phyloP scores from a whole-genome alignment of 2,888 invertebrate species.

The Ophonus ardosiacus region DNA sequence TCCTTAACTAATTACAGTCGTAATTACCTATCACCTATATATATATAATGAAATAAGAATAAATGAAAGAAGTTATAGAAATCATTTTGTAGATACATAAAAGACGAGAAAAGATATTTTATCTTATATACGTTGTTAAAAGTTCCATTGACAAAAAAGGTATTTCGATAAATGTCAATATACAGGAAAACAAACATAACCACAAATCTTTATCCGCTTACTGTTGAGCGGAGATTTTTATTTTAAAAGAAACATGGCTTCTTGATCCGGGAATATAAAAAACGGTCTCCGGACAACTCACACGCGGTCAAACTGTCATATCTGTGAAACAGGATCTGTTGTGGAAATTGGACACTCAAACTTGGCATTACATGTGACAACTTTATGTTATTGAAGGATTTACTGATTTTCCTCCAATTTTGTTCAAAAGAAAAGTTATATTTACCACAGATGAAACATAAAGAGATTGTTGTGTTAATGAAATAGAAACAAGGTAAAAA shows the following conservation, averaged over 20 bases:
- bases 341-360: slow-evolving; percentile 20
- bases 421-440: not conserved
- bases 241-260: slow-evolving; percentile 43
- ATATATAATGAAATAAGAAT: too few species aligned
- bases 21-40: too few species aligned
- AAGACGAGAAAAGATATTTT: not conserved
- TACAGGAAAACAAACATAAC: slow-evolving; percentile 23
- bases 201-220: slow-evolving; percentile 41
- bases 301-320: slow-evolving; percentile 26
- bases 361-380: slow-evolving; percentile 10
- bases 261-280: slow-evolving; percentile 35
- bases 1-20: too few species aligned
- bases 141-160: not conserved
- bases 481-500: too few species aligned
- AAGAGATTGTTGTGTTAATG: too few species aligned
- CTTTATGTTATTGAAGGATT: slow-evolving; percentile 43
- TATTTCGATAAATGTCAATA: slow-evolving; percentile 28
- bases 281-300: slow-evolving; percentile 11
- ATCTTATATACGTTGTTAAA: not conserved
- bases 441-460: not conserved
- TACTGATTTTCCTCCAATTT: slow-evolving; percentile 8
- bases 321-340: slow-evolving; percentile 22
- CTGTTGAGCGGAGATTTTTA: slow-evolving; percentile 23
- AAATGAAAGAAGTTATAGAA: too few species aligned
- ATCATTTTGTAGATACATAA: not conserved